Percentiles rank a stretch among this genome's conserved stretches.
These are phyloP conservation scores for Uria lomvia DNA, from an alignment of 2,113 vertebrate genomes.

Conservation along the genomic window DNA sequence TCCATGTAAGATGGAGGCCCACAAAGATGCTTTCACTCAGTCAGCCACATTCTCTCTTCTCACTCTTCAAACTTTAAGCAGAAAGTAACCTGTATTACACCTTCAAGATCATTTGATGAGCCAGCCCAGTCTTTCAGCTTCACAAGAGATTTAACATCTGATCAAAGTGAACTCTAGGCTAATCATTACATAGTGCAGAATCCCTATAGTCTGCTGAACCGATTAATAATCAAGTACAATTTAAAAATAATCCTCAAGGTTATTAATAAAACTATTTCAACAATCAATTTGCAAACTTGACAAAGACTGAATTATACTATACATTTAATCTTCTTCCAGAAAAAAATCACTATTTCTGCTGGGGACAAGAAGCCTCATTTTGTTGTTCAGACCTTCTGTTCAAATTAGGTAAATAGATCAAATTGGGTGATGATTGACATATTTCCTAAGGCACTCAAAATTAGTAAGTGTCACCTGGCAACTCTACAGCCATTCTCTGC, in stretches of 20 bases:
- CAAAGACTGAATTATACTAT: not conserved
- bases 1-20: not conserved
- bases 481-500: not conserved
- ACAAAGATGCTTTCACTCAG: not conserved
- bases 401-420: not conserved
- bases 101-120: not conserved
- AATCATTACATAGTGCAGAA: not conserved
- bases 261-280: not conserved
- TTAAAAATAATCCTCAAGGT: not conserved
- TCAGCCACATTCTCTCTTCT: not conserved
- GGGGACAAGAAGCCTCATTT: not conserved
- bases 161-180: not conserved
- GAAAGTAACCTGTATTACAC: not conserved
- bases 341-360: not conserved
- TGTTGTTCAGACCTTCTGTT: not conserved
- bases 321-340: not conserved
- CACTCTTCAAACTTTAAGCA: not conserved
- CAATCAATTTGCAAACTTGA: not conserved
- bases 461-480: not conserved
- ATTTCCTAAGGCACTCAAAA: not conserved
- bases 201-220: not conserved
- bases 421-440: fast-evolving
- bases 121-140: not conserved
- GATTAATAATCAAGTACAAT: not conserved
- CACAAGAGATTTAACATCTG: not conserved